These are phyloP conservation scores for Catharus ustulatus DNA, from an alignment of 2,797 vertebrate genomes.

Conservation along the genomic window DNA sequence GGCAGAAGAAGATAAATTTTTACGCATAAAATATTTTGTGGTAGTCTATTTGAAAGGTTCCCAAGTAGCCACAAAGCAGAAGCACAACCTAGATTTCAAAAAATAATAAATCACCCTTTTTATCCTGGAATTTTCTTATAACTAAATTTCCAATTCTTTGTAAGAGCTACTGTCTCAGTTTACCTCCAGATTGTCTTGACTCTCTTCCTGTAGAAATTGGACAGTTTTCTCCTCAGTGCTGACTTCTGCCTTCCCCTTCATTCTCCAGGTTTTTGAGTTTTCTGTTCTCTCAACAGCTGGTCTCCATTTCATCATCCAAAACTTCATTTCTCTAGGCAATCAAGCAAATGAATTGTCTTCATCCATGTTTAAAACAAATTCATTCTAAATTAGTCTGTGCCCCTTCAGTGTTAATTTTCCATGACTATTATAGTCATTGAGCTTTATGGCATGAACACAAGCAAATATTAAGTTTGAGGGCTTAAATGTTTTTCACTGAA, in stretches of 20 bases:
- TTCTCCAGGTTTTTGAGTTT: constrained; percentile 28
- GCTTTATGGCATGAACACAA: constrained; percentile 60
- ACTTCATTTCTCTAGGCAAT: constrained; percentile 60
- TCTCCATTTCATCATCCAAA: constrained; percentile 50
- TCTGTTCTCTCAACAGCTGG: constrained; percentile 56
- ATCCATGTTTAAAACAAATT: constrained; percentile 63
- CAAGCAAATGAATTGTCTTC: constrained; percentile 61
- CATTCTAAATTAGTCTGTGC: constrained; percentile 54
- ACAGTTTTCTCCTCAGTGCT: not conserved
- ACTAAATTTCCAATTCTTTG: not conserved
- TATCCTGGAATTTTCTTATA: not conserved
- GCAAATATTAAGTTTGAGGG: constrained; percentile 60
- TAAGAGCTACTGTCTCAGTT: not conserved
- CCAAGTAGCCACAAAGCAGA: not conserved
- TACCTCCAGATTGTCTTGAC: not conserved
- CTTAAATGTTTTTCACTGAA: constrained; percentile 32
- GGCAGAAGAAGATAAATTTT: not conserved
- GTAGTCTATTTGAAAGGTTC: not conserved
- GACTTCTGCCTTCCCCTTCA: not conserved
- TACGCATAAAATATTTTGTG: not conserved
- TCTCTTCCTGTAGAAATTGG: not conserved
- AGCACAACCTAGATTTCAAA: not conserved
- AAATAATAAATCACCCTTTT: not conserved
- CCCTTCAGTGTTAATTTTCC: constrained; percentile 63
- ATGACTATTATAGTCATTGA: constrained; percentile 59